Base-by-base conservation (phyloP, 2,888 invertebrate genomes). In the Hirtodrosophila cameraria region DNA sequence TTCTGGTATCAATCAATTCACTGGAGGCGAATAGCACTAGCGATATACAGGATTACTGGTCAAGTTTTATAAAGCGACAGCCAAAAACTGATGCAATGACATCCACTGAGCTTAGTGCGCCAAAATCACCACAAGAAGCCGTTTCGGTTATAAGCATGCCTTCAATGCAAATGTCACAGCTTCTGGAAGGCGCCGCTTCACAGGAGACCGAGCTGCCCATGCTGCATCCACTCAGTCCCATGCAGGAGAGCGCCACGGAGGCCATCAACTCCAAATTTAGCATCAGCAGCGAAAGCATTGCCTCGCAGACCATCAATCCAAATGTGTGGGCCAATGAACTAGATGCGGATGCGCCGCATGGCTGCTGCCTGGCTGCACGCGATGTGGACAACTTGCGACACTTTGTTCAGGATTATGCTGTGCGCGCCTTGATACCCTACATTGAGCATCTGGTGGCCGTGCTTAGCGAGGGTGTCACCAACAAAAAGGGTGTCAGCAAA, bases 401-500 rank as follows among this genome's bases (percentile, higher is more conserved):
- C 72, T 95, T 98, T 87, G 93, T 98, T 33, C 95, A 95, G 83
- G 97, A 98, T 87, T 98, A 97, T 92, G 94, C 95, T 59, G 93
- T 95, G 9, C 94, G 96, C 85, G 96, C 97, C 15, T 92, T 99
- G 58, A 92, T 99, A 64, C 99, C 99, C 0, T 97, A 97, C 90
- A 94, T 97, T 30, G 99, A 99, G 90, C 94, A 95, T 88, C 95
- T 97, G 90, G 95, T 99, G 83, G 93, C 93, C 50, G 92, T 94
- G 58, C 90, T 97, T 31, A 95, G 94, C 86, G 97, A 97, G 89
- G 93, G 94, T 74, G 94, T 95, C 50, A 94, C 95, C 15, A 96
- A 96, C 86, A 96, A 96, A 88, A 98, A 98, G 90, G 97, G 98
- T 4, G 95, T 99, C 2, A 97, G 98, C 88, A 94, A 97, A 88